phyloP scores from a whole-genome alignment of 2,113 vertebrate species.

The Oryzias javanicus region DNA sequence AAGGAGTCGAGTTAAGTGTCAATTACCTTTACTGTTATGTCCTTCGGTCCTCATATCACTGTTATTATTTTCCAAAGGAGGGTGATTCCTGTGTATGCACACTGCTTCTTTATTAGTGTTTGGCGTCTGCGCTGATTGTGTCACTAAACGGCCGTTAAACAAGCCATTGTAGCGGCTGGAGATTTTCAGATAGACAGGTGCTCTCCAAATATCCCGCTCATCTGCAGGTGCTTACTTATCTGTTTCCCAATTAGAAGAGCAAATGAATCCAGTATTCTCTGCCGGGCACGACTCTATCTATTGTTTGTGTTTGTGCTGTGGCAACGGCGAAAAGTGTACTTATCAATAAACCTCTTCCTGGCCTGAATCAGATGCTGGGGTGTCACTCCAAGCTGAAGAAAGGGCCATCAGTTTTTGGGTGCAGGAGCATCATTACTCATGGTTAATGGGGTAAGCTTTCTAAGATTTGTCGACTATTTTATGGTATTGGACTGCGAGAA shows the following conservation, averaged over 20 bases:
- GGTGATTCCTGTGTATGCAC: slow-evolving; percentile 29
- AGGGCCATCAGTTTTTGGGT: slow-evolving; percentile 36
- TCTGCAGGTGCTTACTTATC: slow-evolving; percentile 50
- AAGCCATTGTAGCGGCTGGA: slow-evolving; percentile 61
- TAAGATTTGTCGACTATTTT: slow-evolving; percentile 40
- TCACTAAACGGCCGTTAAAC: slow-evolving; percentile 65
- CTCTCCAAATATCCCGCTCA: slow-evolving; percentile 43
- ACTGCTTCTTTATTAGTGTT: slow-evolving; percentile 47
- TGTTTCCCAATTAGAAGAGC: slow-evolving; percentile 54
- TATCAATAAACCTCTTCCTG: slow-evolving; percentile 42
- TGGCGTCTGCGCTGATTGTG: slow-evolving; percentile 51
- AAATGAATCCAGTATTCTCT: slow-evolving; percentile 47
- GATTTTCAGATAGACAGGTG: slow-evolving; percentile 65
- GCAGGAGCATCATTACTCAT: slow-evolving; percentile 51
- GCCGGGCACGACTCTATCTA: slow-evolving; percentile 20
- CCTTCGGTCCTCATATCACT: slow-evolving; percentile 16
- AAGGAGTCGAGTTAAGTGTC: slow-evolving; percentile 23
- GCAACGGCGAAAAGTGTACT: slow-evolving; percentile 23
- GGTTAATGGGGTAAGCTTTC: slow-evolving; percentile 50
- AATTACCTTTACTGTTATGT: slow-evolving; percentile 44
- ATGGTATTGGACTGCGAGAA: slow-evolving; percentile 15
- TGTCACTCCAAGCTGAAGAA: slow-evolving; percentile 41
- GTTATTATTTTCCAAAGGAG: slow-evolving; percentile 44
- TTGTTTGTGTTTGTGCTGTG: slow-evolving; percentile 12
- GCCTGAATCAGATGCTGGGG: slow-evolving; percentile 35